A percentile compares a stretch with the other conserved stretches of the same genome.
These are phyloP conservation scores for Glomeris maerens DNA, from an alignment of 1,140 invertebrate genomes.

Conservation along the genomic window DNA sequence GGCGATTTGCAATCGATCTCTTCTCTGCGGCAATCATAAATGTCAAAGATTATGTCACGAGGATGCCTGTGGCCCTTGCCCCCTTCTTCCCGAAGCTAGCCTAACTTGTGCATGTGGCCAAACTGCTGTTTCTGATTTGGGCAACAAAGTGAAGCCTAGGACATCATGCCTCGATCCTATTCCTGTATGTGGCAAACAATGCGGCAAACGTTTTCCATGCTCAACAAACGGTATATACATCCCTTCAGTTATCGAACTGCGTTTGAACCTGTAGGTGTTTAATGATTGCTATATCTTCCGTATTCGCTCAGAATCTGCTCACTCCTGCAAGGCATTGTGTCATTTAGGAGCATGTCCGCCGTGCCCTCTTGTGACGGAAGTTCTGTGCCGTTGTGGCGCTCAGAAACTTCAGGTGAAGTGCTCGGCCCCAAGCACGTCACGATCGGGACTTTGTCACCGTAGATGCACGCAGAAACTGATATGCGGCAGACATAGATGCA, in stretches of 20 bases:
- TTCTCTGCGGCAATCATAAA: slow-evolving; percentile 26
- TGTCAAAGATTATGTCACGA: slow-evolving; percentile 26
- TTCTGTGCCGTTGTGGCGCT: slow-evolving; percentile 81
- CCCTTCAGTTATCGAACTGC: slow-evolving; percentile 12
- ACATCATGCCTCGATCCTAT: slow-evolving; percentile 67
- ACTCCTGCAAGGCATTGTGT: slow-evolving; percentile 57
- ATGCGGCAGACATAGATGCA: slow-evolving; percentile 81
- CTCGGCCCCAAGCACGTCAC: slow-evolving; percentile 48
- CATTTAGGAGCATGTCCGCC: slow-evolving; percentile 67
- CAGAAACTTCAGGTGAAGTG: slow-evolving; percentile 70
- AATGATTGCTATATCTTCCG: slow-evolving; percentile 11
- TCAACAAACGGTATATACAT: not conserved
- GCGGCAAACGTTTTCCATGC: slow-evolving; percentile 50
- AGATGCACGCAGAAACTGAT: slow-evolving; percentile 74
- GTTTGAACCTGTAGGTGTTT: slow-evolving; percentile 10
- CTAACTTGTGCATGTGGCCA: slow-evolving; percentile 74
- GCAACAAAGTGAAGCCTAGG: slow-evolving; percentile 21
- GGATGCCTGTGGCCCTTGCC: slow-evolving; percentile 38
- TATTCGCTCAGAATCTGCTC: slow-evolving; percentile 39
- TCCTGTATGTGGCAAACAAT: slow-evolving; percentile 65
- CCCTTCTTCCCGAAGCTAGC: slow-evolving; percentile 44
- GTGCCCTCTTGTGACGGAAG: slow-evolving; percentile 58
- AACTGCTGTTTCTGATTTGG: slow-evolving; percentile 34
- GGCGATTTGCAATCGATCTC: slow-evolving; percentile 24
- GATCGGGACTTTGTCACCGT: slow-evolving; percentile 65